Conservation (phyloP, 2,888 invertebrate genomes). For the Orthonevra nobilis region DNA sequence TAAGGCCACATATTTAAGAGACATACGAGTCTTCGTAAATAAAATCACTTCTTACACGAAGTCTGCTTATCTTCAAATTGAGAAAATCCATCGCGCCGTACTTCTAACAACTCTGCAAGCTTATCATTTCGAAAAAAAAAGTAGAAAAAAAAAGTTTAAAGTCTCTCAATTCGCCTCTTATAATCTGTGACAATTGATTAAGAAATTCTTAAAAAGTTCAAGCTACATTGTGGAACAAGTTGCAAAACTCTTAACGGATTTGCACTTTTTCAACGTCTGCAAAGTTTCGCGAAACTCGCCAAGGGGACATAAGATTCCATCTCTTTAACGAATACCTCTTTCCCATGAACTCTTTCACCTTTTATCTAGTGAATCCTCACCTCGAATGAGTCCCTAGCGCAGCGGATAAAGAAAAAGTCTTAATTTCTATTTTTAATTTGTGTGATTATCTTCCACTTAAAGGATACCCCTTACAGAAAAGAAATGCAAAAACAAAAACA, state of each 20-base stretch:
- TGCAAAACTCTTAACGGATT: slow-evolving; percentile 17
- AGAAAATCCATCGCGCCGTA: no score
- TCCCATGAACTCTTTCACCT: slow-evolving; percentile 32
- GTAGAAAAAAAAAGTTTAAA: slow-evolving; percentile 17
- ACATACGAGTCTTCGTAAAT: no score
- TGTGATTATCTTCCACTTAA: slow-evolving; percentile 77
- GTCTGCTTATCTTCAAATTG: no score
- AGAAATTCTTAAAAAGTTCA: slow-evolving; percentile 52
- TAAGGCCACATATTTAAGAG: no score
- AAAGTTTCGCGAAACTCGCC: slow-evolving; percentile 35
- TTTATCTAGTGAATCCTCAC: slow-evolving; percentile 19
- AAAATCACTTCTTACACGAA: no score
- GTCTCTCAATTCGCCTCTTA: slow-evolving; percentile 48
- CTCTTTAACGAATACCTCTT: slow-evolving; percentile 20
- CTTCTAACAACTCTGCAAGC: no score
- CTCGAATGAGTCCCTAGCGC: not conserved
- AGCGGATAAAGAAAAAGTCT: slow-evolving; percentile 11
- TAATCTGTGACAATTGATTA: slow-evolving; percentile 65
- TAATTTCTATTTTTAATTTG: slow-evolving; percentile 74
- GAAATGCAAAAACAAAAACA: slow-evolving; percentile 4
- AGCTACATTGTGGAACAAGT: slow-evolving; percentile 19
- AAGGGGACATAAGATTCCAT: slow-evolving; percentile 42
- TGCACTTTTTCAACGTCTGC: slow-evolving; percentile 49
- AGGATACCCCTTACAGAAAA: slow-evolving; percentile 27
- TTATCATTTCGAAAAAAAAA: no score